Evolutionary conservation across 1,140 invertebrate species (phyloP), one percentile per base, ranked within the genome.

Genomic region (Epicauta chinensis): DNA sequence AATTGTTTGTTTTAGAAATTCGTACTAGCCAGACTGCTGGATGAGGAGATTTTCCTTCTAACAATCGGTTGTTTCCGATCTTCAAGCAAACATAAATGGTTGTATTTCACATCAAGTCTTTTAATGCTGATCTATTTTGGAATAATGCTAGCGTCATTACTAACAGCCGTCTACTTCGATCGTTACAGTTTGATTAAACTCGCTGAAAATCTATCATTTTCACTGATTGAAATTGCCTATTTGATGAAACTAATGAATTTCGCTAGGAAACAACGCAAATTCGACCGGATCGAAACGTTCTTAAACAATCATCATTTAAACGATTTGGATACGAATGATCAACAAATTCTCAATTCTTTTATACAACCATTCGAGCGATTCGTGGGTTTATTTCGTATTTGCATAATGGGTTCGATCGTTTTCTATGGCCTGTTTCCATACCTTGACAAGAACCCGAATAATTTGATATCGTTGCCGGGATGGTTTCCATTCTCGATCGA

Each of bases 401-500:
- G 14, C 9, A 38, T 50, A 34, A 12, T 7, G 3, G 17, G 17
- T 31, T 49, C 47, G 2, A 45, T 55, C 1, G 38, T 31, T 13
- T 55, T 51, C 41, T 55, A 41, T 12, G 48, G 47, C 1, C 44
- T 51, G 16, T 55, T 51, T 46, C 53, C 53, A 5, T 55, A 45
- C 15, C 39, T 55, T 29, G 46, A 49, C 7, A 29, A 49, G 11
- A 36, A 49, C 11, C 35, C 36, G 15, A 42, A 55, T n/a, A 36
- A 45, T 12, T 34, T 38, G 9, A 32, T 46, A 29, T 47, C 53
- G 10, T 40, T 55, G 31, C 53, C 53, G 2, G 48, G 47, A 13
- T 55, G 53, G 53, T 51, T 51, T 34, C 53, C 53, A 1, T 51
- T 51, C 2, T 29, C 50, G 31, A 31, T 42, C 3, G 34, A 55